phyloP scores from a whole-genome alignment of 2,113 vertebrate species.

The Parus major region DNA sequence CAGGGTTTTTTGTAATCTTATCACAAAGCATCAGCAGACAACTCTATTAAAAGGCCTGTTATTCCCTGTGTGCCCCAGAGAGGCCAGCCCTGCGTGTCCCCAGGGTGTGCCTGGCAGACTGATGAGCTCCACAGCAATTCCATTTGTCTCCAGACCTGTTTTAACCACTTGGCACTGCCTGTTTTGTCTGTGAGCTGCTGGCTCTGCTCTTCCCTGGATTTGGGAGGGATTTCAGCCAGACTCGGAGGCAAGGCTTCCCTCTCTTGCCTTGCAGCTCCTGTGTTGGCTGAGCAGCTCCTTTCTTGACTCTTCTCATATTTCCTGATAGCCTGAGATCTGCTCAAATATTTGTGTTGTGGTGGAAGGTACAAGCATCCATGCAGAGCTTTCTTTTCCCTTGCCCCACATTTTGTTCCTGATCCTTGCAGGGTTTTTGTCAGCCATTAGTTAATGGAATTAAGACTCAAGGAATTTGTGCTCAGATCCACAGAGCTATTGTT shows the following conservation, averaged over 20 bases:
- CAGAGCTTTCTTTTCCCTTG: neutral
- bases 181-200: neutral
- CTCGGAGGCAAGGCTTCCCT: neutral
- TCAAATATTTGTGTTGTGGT: neutral
- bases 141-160: neutral
- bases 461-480: neutral
- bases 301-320: neutral
- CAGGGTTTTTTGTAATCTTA: neutral
- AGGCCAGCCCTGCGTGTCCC: neutral
- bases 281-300: neutral
- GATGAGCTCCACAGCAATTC: neutral
- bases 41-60: accelerated
- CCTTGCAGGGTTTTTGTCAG: neutral
- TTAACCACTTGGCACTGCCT: neutral
- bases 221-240: neutral
- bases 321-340: neutral
- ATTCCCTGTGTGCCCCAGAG: neutral
- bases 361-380: neutral
- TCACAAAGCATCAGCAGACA: neutral
- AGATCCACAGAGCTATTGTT: neutral
- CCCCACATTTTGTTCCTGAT: neutral
- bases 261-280: neutral
- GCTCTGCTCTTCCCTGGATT: neutral
- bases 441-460: neutral
- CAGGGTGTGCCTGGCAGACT: neutral